A percentile compares a stretch with the other conserved stretches of the same genome.
phyloP scores from a whole-genome alignment of 2,113 vertebrate species.

The Hylia prasina region DNA sequence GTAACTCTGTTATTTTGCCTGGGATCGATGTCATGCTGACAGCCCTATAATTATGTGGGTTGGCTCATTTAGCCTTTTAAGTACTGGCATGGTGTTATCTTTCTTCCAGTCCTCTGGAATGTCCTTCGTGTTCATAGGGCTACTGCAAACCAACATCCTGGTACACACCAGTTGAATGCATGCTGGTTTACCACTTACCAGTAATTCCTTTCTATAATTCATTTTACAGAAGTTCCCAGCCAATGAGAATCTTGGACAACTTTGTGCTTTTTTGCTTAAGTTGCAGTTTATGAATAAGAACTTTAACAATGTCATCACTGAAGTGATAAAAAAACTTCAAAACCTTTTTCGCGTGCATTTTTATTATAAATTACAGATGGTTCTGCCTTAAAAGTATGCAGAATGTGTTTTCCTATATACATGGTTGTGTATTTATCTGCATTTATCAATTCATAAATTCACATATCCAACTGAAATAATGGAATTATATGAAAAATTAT shows the following conservation, averaged over 20 bases:
- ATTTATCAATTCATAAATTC: neutral
- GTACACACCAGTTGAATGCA: neutral
- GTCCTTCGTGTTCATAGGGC: neutral
- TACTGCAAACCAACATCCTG: neutral
- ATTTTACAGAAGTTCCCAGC: neutral
- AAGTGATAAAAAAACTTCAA: neutral
- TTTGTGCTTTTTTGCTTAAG: neutral
- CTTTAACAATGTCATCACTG: neutral
- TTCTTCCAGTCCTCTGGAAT: constrained; percentile 10
- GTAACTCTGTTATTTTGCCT: neutral
- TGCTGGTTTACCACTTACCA: neutral
- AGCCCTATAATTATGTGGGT: constrained; percentile 25
- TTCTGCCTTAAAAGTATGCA: neutral
- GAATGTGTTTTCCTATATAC: neutral
- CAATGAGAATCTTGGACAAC: neutral
- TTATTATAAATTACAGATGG: accelerated
- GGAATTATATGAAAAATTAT: neutral
- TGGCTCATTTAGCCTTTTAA: neutral
- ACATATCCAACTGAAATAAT: neutral
- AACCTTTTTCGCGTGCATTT: neutral
- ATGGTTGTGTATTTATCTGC: neutral
- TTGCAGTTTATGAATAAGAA: neutral
- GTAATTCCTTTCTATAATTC: neutral
- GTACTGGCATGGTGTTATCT: neutral
- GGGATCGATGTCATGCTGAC: neutral